phyloP scores from a whole-genome alignment of 2,113 vertebrate genomes.

The Petaurus breviceps region DNA sequence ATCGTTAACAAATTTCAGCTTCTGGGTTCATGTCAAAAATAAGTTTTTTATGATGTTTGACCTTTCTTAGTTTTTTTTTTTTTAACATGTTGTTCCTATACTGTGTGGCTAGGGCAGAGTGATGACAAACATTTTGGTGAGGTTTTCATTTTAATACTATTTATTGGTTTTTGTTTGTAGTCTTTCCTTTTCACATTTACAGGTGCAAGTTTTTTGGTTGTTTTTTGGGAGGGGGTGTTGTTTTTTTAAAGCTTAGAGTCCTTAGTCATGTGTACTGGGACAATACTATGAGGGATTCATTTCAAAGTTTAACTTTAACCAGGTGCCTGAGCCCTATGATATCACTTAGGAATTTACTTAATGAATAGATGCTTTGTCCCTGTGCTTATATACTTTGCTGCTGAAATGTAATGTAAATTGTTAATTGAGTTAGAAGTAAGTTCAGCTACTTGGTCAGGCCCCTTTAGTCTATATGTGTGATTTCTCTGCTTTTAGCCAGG shows the following conservation, averaged over 20 bases:
- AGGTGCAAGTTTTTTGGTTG: not conserved
- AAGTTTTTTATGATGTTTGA: not conserved
- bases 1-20: not conserved
- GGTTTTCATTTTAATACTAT: not conserved
- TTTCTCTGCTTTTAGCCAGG: not conserved
- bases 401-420: conserved; percentile 23
- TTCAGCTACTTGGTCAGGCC: not conserved
- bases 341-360: conserved; percentile 9
- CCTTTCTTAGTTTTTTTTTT: not conserved
- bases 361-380: conserved; percentile 57
- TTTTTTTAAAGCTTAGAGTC: conserved; percentile 32
- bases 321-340: conserved; percentile 46
- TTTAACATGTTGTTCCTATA: not conserved
- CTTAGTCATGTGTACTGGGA: not conserved
- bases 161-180: not conserved
- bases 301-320: conserved; percentile 71
- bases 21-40: not conserved
- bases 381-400: conserved; percentile 1
- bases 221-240: no score
- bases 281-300: not conserved
- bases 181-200: not conserved
- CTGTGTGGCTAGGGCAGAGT: not conserved
- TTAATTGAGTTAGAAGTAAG: conserved; percentile 40
- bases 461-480: fast-evolving
- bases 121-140: not conserved